These are phyloP conservation scores for Mormyrops boulengeri DNA, from an alignment of 2,797 vertebrate genomes.

Conservation along the genomic window DNA sequence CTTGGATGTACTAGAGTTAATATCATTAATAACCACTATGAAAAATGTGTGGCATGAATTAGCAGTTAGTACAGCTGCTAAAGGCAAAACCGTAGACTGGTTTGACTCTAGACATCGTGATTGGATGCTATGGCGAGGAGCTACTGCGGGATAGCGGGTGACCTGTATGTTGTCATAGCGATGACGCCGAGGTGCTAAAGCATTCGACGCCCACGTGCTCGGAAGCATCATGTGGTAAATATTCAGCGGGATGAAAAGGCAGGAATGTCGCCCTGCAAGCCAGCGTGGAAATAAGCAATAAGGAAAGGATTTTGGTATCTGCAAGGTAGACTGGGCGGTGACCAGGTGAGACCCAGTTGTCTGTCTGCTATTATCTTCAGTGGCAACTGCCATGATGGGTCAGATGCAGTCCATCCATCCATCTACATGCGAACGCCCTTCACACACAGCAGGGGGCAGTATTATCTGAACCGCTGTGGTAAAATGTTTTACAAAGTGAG, in stretches of 20 bases:
- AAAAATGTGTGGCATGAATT: not conserved
- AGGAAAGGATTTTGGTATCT: not conserved
- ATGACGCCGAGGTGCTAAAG: not conserved
- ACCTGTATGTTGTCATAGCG: not conserved
- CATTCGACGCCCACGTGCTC: not conserved
- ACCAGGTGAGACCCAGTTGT: not conserved
- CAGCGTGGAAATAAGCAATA: not conserved
- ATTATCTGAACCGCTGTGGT: not conserved
- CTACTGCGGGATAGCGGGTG: not conserved
- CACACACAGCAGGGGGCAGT: not conserved
- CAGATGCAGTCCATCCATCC: not conserved
- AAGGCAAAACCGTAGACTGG: not conserved
- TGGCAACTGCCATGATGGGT: not conserved
- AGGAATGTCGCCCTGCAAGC: not conserved
- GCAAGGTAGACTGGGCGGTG: not conserved
- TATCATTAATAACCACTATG: not conserved
- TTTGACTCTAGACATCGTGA: not conserved
- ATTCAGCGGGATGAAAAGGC: not conserved
- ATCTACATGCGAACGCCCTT: not conserved
- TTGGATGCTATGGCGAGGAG: not conserved
- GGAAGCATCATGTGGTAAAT: not conserved
- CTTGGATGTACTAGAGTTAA: not conserved
- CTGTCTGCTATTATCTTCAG: not conserved
- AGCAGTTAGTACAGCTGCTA: not conserved
- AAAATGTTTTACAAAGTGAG: not conserved